Evolutionary conservation across 2,888 invertebrate species (phyloP).

Genomic region (Scrobipalpa atriplicella): DNA sequence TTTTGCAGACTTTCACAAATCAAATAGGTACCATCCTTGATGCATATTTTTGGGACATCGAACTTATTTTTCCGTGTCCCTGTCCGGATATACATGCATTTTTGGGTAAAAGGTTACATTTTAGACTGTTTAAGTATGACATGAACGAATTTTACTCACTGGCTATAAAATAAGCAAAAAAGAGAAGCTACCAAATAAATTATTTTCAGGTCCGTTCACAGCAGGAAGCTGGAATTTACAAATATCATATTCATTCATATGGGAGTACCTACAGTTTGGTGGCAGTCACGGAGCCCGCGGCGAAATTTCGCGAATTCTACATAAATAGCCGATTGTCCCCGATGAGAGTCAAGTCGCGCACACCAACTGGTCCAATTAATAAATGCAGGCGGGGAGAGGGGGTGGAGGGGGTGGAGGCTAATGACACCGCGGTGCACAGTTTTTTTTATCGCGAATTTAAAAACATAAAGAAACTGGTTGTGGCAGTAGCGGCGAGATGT

Average conservation of each 20-base stretch:
- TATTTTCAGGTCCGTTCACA: neutral
- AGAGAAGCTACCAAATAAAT: too few species aligned
- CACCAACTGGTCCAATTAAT: constrained; percentile 36
- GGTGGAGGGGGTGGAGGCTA: constrained; percentile 35
- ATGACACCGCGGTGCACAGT: constrained; percentile 41
- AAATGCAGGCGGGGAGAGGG: constrained; percentile 36
- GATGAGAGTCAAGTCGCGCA: neutral
- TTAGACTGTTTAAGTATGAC: too few species aligned
- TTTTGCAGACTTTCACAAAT: constrained; percentile 3
- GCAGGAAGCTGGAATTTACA: constrained; percentile 1
- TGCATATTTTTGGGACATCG: constrained; percentile 1
- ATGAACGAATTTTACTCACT: too few species aligned
- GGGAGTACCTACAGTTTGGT: neutral
- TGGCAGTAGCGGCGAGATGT: constrained; percentile 12
- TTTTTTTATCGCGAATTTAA: constrained; percentile 40
- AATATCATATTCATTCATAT: constrained; percentile 4
- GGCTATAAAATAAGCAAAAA: neutral
- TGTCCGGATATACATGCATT: too few species aligned
- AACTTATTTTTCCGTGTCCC: neutral
- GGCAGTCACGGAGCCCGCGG: neutral
- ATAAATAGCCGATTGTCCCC: constrained; percentile 8
- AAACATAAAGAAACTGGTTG: constrained; percentile 37
- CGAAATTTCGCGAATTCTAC: constrained; percentile 38
- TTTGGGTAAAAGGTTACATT: too few species aligned
- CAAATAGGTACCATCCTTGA: constrained; percentile 4